These are phyloP conservation scores for Dicrurus megarhynchus DNA, from an alignment of 2,113 vertebrate species.

Conservation along the genomic window DNA sequence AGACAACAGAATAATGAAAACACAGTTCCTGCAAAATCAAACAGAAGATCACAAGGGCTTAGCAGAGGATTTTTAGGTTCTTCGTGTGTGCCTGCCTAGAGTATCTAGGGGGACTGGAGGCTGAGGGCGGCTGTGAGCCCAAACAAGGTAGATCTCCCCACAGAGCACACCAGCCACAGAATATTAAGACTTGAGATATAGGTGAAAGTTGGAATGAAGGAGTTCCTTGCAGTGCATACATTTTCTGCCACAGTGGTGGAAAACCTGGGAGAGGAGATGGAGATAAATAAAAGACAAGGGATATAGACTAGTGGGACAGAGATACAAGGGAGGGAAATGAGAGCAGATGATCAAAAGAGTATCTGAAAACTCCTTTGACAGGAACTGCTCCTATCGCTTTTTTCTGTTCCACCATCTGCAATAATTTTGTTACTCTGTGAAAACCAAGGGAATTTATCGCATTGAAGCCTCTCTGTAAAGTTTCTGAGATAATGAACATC, in stretches of 20 bases:
- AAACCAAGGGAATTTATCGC: neutral
- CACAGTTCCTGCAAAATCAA: neutral
- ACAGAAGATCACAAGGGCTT: neutral
- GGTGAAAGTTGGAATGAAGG: neutral
- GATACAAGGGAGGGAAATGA: neutral
- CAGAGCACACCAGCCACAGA: neutral
- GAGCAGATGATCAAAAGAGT: neutral
- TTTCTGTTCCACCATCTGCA: neutral
- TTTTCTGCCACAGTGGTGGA: neutral
- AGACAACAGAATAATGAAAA: neutral
- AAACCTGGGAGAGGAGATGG: neutral
- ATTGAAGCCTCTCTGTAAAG: neutral
- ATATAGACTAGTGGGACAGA: neutral
- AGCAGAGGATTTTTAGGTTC: neutral
- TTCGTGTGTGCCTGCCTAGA: neutral
- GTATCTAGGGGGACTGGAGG: neutral
- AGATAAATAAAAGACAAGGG: neutral
- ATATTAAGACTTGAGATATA: neutral
- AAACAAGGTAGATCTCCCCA: neutral
- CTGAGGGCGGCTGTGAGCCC: neutral
- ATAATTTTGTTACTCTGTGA: neutral
- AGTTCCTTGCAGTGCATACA: neutral
- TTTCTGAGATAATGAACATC: neutral
- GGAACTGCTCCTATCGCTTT: neutral
- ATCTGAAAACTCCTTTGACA: neutral